Evolutionary conservation across 2,113 vertebrate species (phyloP), one percentile per base, ranked within the genome.

Genomic region (Poeciliopsis turrubarensis): DNA sequence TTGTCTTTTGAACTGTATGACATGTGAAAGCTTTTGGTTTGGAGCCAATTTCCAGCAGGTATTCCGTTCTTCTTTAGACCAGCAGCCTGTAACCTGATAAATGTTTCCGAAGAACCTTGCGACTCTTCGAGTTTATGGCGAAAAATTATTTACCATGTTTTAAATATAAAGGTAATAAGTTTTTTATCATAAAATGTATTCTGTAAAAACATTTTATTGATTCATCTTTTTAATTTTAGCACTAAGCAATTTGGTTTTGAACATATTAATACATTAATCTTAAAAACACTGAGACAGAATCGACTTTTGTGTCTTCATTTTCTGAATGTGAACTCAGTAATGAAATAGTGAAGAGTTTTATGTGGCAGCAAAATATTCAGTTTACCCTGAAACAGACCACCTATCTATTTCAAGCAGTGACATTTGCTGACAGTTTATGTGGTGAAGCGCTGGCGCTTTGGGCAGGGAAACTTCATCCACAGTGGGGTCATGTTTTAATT

Each of bases 401-500:
- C 22, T 65, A 71, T 80, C 54, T 76, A 63, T 74, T 82, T 84
- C 68, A 72, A 68, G 57, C 37, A 26, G 19, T 75, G 87, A 79
- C 74, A 80, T 87, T 79, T 81, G 80, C 71, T 86, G 82, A 80
- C 74, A 80, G 83, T 72, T 75, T 67, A 78, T 78, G 74, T 63
- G 72, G 62, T 77, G 41, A 80, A 80, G 67, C 70, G 80, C 73
- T 82, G 72, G 82, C 32, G 73, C 86, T 87, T 81, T 32, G 77
- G 83, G 83, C 74, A 79, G 80, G 70, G 78, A 83, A 87, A 87
- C 87, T 78, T 78, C 79, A 86, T 85, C 79, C 44, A 64, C 66
- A 72, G 77, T 39, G 70, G 65, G 79, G 66, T 89, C 87, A 85
- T 82, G 84, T 80, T 89, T 89, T 86, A 89, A 89, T 89, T 89